phyloP scores from a whole-genome alignment of 2,888 invertebrate genomes.

The Aporophyla lueneburgensis region DNA sequence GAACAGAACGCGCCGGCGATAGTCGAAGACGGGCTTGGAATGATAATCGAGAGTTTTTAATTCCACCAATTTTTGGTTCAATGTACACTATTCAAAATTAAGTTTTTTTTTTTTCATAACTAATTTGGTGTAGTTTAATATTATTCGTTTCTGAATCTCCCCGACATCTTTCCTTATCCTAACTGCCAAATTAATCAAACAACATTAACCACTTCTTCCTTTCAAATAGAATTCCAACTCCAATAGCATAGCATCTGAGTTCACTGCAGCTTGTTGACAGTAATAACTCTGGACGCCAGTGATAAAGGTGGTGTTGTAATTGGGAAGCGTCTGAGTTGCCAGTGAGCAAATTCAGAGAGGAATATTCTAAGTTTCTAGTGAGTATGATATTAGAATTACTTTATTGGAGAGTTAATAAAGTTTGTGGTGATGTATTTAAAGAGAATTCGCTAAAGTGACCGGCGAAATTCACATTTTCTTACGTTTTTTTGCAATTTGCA shows the following conservation, averaged over 20 bases:
- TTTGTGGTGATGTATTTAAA: background rate
- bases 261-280: background rate
- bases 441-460: too few relatives aligned
- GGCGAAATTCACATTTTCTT: too few relatives aligned
- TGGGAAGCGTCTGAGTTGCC: conserved; percentile 1
- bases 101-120: too few relatives aligned
- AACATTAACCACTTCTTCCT: background rate
- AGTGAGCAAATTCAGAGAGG: conserved; percentile 3
- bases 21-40: too few relatives aligned
- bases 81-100: too few relatives aligned
- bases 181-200: background rate
- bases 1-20: too few relatives aligned
- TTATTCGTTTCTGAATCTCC: background rate
- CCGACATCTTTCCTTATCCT: background rate
- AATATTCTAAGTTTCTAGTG: conserved; percentile 8
- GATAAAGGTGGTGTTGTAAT: conserved; percentile 20
- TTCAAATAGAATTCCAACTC: background rate
- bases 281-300: conserved; percentile 7
- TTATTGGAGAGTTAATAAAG: background rate
- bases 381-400: conserved; percentile 1
- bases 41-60: too few relatives aligned
- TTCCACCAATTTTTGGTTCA: too few relatives aligned
- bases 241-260: background rate
- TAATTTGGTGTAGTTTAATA: too few relatives aligned
- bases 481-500: too few relatives aligned